phyloP scores from a whole-genome alignment of 2,888 invertebrate genomes.

The Athrips mouffetella region DNA sequence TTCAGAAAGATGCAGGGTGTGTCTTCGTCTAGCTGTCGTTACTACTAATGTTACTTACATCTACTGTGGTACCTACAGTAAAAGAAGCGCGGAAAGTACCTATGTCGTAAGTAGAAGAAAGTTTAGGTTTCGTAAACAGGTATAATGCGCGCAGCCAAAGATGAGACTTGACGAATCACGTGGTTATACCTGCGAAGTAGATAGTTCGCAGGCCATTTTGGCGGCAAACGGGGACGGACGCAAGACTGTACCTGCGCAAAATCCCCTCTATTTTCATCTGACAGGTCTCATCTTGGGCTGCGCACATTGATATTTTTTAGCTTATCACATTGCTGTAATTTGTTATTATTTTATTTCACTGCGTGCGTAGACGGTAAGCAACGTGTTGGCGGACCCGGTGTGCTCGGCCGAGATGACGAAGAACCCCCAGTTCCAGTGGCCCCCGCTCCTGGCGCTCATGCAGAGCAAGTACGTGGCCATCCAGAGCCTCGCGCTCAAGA shows the following conservation, averaged over 20 bases:
- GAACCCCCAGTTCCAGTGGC: constrained; percentile 70
- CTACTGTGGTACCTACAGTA: too few species aligned
- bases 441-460: constrained; percentile 62
- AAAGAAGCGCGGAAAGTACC: too few species aligned
- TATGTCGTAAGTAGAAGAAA: neutral
- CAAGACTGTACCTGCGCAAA: too few species aligned
- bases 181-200: too few species aligned
- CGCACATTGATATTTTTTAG: neutral
- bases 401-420: constrained; percentile 67
- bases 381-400: constrained; percentile 70
- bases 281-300: neutral
- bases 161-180: too few species aligned
- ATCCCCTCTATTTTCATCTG: too few species aligned
- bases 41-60: too few species aligned
- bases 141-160: too few species aligned
- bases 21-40: too few species aligned
- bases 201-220: too few species aligned
- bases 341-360: neutral
- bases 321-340: neutral
- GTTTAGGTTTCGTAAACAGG: neutral
- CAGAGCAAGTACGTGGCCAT: constrained; percentile 71
- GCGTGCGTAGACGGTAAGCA: constrained; percentile 54
- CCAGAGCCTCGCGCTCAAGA: constrained; percentile 66
- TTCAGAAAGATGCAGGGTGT: too few species aligned
- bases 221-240: too few species aligned